Conservation (phyloP, 2,113 vertebrate genomes). For the Nycticebus coucang region DNA sequence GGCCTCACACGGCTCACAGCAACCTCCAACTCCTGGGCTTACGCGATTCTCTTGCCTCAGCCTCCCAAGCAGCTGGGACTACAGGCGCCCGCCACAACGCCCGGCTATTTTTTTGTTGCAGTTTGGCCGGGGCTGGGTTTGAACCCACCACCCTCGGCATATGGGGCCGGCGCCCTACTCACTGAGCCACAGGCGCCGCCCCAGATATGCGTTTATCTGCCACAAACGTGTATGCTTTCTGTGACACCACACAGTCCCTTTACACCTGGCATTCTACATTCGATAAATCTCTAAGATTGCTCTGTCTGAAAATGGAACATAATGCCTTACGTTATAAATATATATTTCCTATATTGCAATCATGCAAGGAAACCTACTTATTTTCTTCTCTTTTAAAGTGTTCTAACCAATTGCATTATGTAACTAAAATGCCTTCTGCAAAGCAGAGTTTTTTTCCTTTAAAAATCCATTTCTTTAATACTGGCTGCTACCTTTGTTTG, state of each 20-base stretch:
- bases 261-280: neutral
- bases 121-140: too few relatives aligned
- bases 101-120: too few relatives aligned
- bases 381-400: neutral
- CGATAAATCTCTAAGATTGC: neutral
- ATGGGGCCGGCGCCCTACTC: too few relatives aligned
- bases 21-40: too few relatives aligned
- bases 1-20: too few relatives aligned
- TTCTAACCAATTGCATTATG: neutral
- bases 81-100: too few relatives aligned
- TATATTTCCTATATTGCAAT: neutral
- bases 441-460: neutral
- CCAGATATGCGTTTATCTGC: fast-evolving
- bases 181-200: too few relatives aligned
- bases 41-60: too few relatives aligned
- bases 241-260: neutral
- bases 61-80: too few relatives aligned
- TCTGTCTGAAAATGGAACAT: neutral
- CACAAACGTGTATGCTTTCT: fast-evolving
- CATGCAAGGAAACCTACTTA: neutral
- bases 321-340: neutral
- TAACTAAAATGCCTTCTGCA: neutral
- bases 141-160: too few relatives aligned
- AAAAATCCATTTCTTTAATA: neutral
- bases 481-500: neutral